Evolutionary conservation across 1,140 invertebrate species (phyloP), one percentile per base, ranked within the genome.

Genomic region (Drosophila watanabei): DNA sequence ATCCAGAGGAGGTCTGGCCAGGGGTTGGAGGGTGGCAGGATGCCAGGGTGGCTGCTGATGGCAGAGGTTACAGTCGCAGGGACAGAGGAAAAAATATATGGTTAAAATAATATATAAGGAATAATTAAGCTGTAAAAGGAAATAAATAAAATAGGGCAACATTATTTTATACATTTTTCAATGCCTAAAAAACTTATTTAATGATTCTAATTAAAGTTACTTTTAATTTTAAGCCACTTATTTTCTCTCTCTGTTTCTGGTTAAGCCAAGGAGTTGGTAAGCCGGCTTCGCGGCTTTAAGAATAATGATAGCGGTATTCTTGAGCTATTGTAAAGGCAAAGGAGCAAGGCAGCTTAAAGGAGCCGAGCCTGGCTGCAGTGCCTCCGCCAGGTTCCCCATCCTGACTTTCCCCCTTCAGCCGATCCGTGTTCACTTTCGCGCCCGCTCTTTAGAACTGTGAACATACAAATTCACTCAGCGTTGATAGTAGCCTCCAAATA

Each of bases 251-350:
- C 49, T 71, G 63, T 39, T 9, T 11, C 43, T 45, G 61, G 51
- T 60, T 59, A 52, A 54, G 63, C 68, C 80, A 87, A 69, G 86
- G 60, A 90, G 85, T 70, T 73, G 51, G 72, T 66, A 48, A 57
- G 60, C 68, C 72, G 61, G 41, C 68, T 64, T 57, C 46, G 71
- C 68, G 83, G 88, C 79, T 86, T 90, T 71, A 92, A 90, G 86
- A 92, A 88, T 92, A 92, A 92, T 92, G 91, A 92, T 92, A 92
- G 91, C 91, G 91, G 91, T 92, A 92, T 92, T 92, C 91, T 92
- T 92, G 90, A 92, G 86, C 90, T 90, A 92, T 92, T 88, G 87
- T 91, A 85, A 76, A 90, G 69, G 75, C 71, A 54, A 79, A 77
- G 66, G 66, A 62, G 73, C 68, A 78, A 51, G 37, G 49, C 65